Conservation (phyloP, 2,888 invertebrate genomes). For the Ephialtes manifestator region DNA sequence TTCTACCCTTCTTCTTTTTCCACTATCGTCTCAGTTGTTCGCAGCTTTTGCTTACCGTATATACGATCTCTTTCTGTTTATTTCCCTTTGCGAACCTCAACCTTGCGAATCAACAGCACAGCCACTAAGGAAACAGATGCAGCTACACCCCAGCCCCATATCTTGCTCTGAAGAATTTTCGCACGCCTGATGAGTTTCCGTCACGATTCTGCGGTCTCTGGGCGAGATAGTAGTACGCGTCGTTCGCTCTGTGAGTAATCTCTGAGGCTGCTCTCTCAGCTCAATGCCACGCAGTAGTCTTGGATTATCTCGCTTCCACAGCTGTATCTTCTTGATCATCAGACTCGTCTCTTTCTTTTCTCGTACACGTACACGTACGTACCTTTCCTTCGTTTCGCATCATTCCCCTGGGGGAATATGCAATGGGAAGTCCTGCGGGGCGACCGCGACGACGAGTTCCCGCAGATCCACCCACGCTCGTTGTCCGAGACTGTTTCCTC, state of each 20-base stretch:
- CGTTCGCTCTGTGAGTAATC: conserved; percentile 72
- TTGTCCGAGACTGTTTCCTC: neutral
- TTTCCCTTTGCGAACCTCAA: conserved; percentile 50
- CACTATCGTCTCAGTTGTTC: conserved; percentile 41
- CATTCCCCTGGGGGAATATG: conserved; percentile 19
- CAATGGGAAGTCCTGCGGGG: conserved; percentile 34
- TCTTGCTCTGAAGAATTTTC: conserved; percentile 79
- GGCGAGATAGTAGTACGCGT: conserved; percentile 17
- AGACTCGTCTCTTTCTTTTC: conserved; percentile 50
- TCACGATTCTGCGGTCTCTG: conserved; percentile 78
- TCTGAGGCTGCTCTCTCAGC: conserved; percentile 42
- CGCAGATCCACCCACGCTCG: conserved; percentile 27
- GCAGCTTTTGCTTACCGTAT: conserved; percentile 42
- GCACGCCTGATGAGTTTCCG: conserved; percentile 83
- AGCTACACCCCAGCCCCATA: conserved; percentile 46
- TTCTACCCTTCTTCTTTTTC: conserved; percentile 61
- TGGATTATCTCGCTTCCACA: conserved; percentile 57
- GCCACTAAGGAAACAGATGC: conserved; percentile 19
- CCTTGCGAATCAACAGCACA: conserved; percentile 68
- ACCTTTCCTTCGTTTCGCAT: conserved; percentile 45
- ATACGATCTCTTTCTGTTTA: conserved; percentile 50
- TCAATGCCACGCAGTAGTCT: conserved; percentile 63
- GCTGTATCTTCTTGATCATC: conserved; percentile 47
- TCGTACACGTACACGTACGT: conserved; percentile 34
- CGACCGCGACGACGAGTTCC: conserved; percentile 34